Percentiles rank a stretch among this genome's conserved stretches.
These are phyloP conservation scores for Trypoxylon attenuatum DNA, from an alignment of 2,888 invertebrate species.

Conservation along the genomic window DNA sequence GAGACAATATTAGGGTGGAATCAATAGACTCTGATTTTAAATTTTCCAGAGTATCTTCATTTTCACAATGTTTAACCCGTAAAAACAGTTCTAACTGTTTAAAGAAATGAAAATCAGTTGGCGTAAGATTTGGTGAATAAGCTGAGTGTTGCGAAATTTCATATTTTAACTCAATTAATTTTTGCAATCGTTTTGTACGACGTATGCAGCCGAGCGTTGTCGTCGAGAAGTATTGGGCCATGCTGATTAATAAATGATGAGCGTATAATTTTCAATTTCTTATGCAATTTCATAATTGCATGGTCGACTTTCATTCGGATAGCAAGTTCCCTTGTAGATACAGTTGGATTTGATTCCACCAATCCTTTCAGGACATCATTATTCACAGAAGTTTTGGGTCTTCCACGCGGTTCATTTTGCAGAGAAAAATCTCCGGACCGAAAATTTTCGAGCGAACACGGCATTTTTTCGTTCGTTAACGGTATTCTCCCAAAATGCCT, in stretches of 20 bases:
- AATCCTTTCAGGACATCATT: slow-evolving; percentile 17
- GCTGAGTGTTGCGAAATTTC: slow-evolving; percentile 27
- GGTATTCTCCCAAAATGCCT: slow-evolving; percentile 10
- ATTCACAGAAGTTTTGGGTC: slow-evolving; percentile 16
- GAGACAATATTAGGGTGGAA: too few relatives aligned
- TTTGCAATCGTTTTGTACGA: too few relatives aligned
- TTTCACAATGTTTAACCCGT: slow-evolving; percentile 13
- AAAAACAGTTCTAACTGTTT: slow-evolving; percentile 25
- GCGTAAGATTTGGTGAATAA: slow-evolving; percentile 30
- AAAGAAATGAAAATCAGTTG: slow-evolving; percentile 33
- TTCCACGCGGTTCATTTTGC: slow-evolving; percentile 20
- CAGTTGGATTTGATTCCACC: slow-evolving; percentile 16
- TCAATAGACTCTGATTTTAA: slow-evolving; percentile 1
- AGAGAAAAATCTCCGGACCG: slow-evolving; percentile 14
- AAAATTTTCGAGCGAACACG: slow-evolving; percentile 17
- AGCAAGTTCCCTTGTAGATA: slow-evolving; percentile 20
- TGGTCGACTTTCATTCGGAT: slow-evolving; percentile 14
- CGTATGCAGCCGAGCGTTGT: too few relatives aligned
- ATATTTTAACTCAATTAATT: slow-evolving; percentile 26
- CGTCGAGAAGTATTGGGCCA: too few relatives aligned
- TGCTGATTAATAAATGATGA: slow-evolving; percentile 36
- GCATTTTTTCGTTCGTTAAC: slow-evolving; percentile 19
- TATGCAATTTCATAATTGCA: slow-evolving; percentile 36
- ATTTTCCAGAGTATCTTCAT: slow-evolving; percentile 9
- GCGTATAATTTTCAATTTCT: slow-evolving; percentile 17